Base-by-base conservation (phyloP, 2,888 invertebrate species). In the Mythimna ferrago region DNA sequence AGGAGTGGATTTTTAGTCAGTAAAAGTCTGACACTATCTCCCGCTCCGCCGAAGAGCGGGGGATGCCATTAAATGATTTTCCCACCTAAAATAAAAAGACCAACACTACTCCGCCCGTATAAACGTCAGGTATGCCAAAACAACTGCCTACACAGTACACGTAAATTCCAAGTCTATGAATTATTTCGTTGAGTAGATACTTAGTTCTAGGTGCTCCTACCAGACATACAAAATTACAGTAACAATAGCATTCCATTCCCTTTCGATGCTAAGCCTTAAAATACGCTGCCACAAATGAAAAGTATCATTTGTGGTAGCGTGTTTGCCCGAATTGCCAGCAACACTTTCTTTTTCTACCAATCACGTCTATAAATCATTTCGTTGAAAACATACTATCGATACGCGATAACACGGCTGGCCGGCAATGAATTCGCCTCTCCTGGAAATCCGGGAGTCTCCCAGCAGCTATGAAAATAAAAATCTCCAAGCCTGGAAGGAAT, bases 221-320 rank as follows among this genome's bases (percentile, higher is more conserved):
- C n/a, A 73, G 32, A 56, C 60, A 38, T n/a, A 56, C 78, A 64
- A n/a, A 16, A 73, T 74, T 80, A 21, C 62, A 57, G 21, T 11
- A 53, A 80, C 68, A 78, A 78, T 66, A 19, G 41, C 57, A 80
- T 81, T 76, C 81, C 70, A 76, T 69, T 76, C 60, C 76, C 70
- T 65, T 81, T 71, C 41, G 7, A 32, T 58, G 16, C 6, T 7
- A n/a, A 60, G 35, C 58, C 63, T 44, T 73, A 48, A 79, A 71
- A 71, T 44, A 57, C 21, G 68, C 53, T 61, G 32, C 35, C 38
- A 48, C 66, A 66, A 65, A 71, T 61, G 44, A 48, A 35, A 80
- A 26, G 26, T 26, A 26, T 26, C 26, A 26, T 26, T 26, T 26
- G 26, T 26, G 26, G 26, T 26, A 26, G 26, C 63, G n/a, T 51